phyloP scores from a whole-genome alignment of 2,113 vertebrate species.

The Dromiciops gliroides region DNA sequence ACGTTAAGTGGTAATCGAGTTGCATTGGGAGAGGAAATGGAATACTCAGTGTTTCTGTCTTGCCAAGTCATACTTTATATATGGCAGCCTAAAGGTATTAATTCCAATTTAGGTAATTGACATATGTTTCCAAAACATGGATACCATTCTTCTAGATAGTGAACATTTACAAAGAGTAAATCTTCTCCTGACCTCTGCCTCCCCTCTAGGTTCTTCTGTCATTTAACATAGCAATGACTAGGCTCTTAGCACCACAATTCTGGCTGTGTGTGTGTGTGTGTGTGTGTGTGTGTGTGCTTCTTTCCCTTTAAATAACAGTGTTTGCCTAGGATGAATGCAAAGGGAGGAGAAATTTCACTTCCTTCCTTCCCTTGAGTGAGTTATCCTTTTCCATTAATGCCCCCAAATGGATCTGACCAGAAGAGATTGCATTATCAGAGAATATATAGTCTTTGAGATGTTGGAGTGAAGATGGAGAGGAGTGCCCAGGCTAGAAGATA shows the following conservation, averaged over 20 bases:
- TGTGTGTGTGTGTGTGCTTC: constrained; percentile 24
- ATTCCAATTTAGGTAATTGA: constrained; percentile 62
- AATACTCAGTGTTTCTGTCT: constrained; percentile 32
- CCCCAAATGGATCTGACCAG: constrained; percentile 54
- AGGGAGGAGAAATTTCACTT: constrained; percentile 34
- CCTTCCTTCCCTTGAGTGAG: neutral
- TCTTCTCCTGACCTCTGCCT: constrained; percentile 51
- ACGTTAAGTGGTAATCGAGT: constrained; percentile 51
- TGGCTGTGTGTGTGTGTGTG: constrained; percentile 64
- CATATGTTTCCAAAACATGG: neutral
- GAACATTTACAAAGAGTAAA: constrained; percentile 57
- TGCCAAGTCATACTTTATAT: constrained; percentile 34
- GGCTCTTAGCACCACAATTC: constrained; percentile 65
- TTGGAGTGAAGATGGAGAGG: constrained; percentile 29
- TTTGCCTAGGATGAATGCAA: constrained; percentile 60
- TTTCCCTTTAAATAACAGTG: constrained; percentile 61
- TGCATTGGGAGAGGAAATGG: constrained; percentile 21
- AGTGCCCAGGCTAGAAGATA: constrained; percentile 54
- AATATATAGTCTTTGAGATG: constrained; percentile 59
- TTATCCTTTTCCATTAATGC: constrained; percentile 44
- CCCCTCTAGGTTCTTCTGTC: constrained; percentile 53
- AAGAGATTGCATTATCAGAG: constrained; percentile 57
- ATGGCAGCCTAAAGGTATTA: constrained; percentile 47
- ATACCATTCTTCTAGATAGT: constrained; percentile 37
- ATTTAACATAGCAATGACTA: constrained; percentile 63